Percentiles rank a stretch among this genome's conserved stretches.
phyloP scores from a whole-genome alignment of 2,888 invertebrate genomes.

The Sarcophaga subvicina region DNA sequence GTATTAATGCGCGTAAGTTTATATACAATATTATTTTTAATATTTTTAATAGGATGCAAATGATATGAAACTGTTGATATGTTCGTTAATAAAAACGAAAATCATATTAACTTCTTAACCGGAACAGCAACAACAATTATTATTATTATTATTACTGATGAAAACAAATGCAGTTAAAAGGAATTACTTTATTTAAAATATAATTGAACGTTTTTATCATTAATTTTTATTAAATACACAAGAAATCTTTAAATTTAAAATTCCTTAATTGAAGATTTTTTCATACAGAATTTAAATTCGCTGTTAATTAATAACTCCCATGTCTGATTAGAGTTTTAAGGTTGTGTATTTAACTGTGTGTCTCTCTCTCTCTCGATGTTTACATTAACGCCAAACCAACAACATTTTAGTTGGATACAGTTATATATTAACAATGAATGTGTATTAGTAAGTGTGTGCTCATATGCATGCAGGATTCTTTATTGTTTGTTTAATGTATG shows the following conservation, averaged over 20 bases:
- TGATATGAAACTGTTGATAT: conserved; percentile 2
- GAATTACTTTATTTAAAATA: not conserved
- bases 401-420: conserved; percentile 28
- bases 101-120: conserved; percentile 24
- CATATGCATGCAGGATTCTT: conserved; percentile 2
- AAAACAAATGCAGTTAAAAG: not conserved
- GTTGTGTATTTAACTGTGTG: not conserved
- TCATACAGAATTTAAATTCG: too few species aligned
- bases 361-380: not conserved
- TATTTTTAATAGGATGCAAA: conserved; percentile 2
- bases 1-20: not conserved
- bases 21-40: not conserved
- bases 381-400: not conserved
- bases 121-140: not conserved
- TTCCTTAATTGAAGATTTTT: too few species aligned
- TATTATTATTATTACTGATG: not conserved
- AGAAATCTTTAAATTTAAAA: too few species aligned
- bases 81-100: conserved; percentile 1
- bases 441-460: not conserved
- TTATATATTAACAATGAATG: not conserved
- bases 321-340: not conserved
- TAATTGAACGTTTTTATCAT: too few species aligned
- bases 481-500: not conserved
- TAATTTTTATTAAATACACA: too few species aligned
- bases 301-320: too few species aligned